phyloP scores from a whole-genome alignment of 2,888 invertebrate species.

The Lysandra coridon region DNA sequence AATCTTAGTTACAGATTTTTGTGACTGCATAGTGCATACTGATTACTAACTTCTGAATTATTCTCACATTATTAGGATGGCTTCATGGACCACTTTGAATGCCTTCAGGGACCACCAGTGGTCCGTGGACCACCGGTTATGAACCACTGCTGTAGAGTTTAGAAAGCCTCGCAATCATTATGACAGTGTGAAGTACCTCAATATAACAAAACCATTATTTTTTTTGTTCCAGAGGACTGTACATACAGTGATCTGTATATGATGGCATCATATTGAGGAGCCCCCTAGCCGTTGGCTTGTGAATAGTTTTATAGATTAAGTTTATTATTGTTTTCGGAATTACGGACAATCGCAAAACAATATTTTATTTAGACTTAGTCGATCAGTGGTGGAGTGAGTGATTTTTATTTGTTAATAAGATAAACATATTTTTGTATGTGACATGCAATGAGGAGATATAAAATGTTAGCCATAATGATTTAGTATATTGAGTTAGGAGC shows the following conservation, averaged over 20 bases:
- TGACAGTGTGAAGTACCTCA: too few relatives aligned
- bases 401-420: constrained; percentile 72
- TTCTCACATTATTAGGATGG: too few relatives aligned
- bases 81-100: too few relatives aligned
- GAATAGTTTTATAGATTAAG: constrained; percentile 60
- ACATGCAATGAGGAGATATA: constrained; percentile 61
- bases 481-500: constrained; percentile 70
- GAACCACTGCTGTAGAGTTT: too few relatives aligned
- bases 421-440: constrained; percentile 75
- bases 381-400: constrained; percentile 68
- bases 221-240: constrained; percentile 60
- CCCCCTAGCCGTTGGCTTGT: constrained; percentile 61
- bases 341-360: constrained; percentile 55
- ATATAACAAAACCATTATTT: constrained; percentile 14
- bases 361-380: constrained; percentile 65
- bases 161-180: too few relatives aligned
- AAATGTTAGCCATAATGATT: constrained; percentile 69
- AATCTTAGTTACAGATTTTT: too few relatives aligned
- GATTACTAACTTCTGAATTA: too few relatives aligned
- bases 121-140: too few relatives aligned
- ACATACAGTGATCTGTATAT: constrained; percentile 61
- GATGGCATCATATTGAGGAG: constrained; percentile 67
- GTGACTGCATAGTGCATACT: too few relatives aligned
- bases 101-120: too few relatives aligned
- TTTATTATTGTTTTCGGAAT: constrained; percentile 60